Evolutionary conservation across 2,797 vertebrate species (phyloP).

Genomic region (Pitangus sulphuratus): DNA sequence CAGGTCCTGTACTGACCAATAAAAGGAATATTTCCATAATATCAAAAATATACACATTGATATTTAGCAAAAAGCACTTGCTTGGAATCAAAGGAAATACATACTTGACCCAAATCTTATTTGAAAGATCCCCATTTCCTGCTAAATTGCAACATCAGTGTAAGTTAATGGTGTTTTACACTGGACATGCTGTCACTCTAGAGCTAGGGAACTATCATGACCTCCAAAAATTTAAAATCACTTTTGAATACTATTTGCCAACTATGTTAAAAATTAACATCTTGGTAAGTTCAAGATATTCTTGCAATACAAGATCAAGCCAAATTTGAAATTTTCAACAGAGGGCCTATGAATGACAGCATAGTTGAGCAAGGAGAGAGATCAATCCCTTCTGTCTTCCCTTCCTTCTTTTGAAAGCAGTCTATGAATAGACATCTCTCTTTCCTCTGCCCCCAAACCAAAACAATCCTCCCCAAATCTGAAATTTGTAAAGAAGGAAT

Average conservation of each 20-base stretch:
- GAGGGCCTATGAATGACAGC: background rate
- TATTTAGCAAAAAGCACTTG: background rate
- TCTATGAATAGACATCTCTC: background rate
- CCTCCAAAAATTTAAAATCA: background rate
- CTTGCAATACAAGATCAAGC: background rate
- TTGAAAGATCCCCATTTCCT: background rate
- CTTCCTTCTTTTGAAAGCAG: background rate
- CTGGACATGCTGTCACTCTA: background rate
- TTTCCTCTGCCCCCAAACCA: background rate
- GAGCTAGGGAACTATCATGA: background rate
- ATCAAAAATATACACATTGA: background rate
- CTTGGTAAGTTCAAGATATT: background rate
- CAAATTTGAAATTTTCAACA: background rate
- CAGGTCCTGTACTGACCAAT: background rate
- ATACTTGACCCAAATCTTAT: background rate
- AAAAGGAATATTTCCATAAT: background rate
- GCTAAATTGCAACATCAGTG: background rate
- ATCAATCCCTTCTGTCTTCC: background rate
- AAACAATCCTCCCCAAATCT: background rate
- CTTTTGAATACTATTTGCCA: background rate
- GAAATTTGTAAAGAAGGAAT: background rate
- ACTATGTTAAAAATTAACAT: background rate
- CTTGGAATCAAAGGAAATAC: constrained; percentile 12
- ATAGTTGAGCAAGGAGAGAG: background rate
- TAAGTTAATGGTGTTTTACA: background rate